Evolutionary conservation across 2,797 vertebrate species (phyloP), one percentile per base, ranked within the genome.

Genomic region (Astyanax mexicanus): DNA sequence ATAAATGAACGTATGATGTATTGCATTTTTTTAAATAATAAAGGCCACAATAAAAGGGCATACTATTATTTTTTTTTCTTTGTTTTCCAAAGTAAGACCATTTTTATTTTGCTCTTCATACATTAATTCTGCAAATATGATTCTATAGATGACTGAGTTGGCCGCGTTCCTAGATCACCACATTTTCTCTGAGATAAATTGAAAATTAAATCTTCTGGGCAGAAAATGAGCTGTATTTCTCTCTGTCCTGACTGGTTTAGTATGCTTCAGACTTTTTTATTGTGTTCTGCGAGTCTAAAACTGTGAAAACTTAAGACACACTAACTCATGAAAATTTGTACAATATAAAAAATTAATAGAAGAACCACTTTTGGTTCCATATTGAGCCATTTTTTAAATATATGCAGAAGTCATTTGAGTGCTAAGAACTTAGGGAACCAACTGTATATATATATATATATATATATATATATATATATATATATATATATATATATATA

Each of bases 21-120:
- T 64, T 71, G 64, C 55, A n/a, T n/a, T 45, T 71, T 71, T 65
- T 5, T 27, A 19, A 57, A 65, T 23, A 47, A 11, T 57, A 19
- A 54, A 19, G 25, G n/a, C n/a, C 17, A 27, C 8, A n/a, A n/a
- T n/a, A n/a, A n/a, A n/a, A n/a, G n/a, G n/a, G n/a, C 42, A 32
- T 21, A 8, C 32, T 3, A 23, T 29, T 3, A 35, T 74, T 35
- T 25, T 37, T 12, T 42, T 52, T 5, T 66, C 13, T 65, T 21
- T 23, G 32, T n/a, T 60, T 60, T 35, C 35, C 58, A 58, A 49
- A 58, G 21, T 38, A 58, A 47, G 21, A 13, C 23, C 1, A 32
- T 32, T 32, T n/a, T 67, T 49, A 6, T 64, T 44, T 54, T 13
- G 51, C 62, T 49, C 32, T 61, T 69, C 6, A 10, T 40, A 12